Base-by-base conservation (phyloP, 2,888 invertebrate species). In the Tridacna gigas region DNA sequence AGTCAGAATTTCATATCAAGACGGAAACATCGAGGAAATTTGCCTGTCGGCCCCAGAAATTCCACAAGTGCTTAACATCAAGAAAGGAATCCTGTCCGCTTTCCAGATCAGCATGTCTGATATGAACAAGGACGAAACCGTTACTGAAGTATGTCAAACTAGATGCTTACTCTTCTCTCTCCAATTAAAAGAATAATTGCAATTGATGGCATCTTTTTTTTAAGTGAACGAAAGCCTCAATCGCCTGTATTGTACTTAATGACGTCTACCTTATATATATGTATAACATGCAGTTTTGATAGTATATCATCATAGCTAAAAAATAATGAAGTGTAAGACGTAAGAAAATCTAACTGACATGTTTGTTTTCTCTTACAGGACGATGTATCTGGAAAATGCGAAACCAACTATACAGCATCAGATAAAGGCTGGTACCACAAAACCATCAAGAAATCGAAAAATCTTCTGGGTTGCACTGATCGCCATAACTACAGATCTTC, bases 321-420 rank as follows among this genome's bases (percentile, higher is more conserved):
- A 37, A 37, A 37, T 7, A 37, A 37, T 37, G 37, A 37, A 37
- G 2, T 37, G 37, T 37, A 37, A 37, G 37, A 37, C 37, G 7
- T 4, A 37, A 37, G 7, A 37, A 37, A 37, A 37, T 37, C 37
- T 3, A 56, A 56, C 2, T 56, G 56, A 20, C 1, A 9, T 9
- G 20, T 20, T 25, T 15, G 5, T 20, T 67, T 67, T 37, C 20
- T 48, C 79, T 90, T 92, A 69, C 90, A 96, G 95, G 95, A 96
- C 92, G 98, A 98, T 94, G 96, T 98, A 0, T 96, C 97, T 80
- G 98, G 98, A 0, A 96, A 96, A 25, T 98, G 98, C 93, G 96
- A 96, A 73, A 97, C 97, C 0, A 96, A 96, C 48, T 98, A 98
- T 94, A 95, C 84, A 15, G 88, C 90, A 12, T 85, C 90, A 2